These are phyloP conservation scores for Datnioides undecimradiatus DNA, from an alignment of 2,113 vertebrate species.

Conservation along the genomic window DNA sequence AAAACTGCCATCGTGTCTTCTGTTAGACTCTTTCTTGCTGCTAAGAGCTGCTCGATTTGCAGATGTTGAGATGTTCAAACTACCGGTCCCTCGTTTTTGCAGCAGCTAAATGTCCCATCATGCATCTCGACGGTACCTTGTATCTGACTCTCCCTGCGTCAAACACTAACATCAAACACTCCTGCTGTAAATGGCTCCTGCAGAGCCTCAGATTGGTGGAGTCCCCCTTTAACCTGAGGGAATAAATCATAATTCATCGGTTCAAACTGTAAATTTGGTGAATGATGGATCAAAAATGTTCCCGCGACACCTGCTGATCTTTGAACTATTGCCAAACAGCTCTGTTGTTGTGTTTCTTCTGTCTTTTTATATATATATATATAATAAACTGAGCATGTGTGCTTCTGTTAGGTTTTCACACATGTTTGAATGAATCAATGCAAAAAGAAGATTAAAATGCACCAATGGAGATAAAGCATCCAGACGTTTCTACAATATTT, in stretches of 20 bases:
- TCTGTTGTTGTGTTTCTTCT: neutral
- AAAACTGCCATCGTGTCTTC: neutral
- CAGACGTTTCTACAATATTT: conserved; percentile 89
- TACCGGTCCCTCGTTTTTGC: neutral
- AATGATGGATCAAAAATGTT: conserved; percentile 34
- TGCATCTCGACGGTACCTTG: neutral
- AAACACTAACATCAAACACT: neutral
- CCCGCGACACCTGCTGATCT: conserved; percentile 29
- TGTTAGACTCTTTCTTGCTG: too few species aligned
- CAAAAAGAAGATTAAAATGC: conserved; percentile 86
- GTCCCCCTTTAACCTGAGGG: neutral
- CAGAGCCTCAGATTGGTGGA: neutral
- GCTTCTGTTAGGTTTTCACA: conserved; percentile 33
- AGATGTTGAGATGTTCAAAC: neutral
- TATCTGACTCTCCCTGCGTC: neutral
- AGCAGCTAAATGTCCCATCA: neutral
- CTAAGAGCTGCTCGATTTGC: neutral
- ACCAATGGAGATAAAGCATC: conserved; percentile 90
- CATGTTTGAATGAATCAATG: conserved; percentile 83
- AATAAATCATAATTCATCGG: neutral
- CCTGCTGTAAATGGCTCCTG: too few species aligned
- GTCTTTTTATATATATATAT: too few species aligned
- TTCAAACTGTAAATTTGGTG: neutral
- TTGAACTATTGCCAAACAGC: conserved; percentile 26
- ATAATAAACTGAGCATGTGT: conserved; percentile 7